phyloP scores from a whole-genome alignment of 2,888 invertebrate genomes.

The Branchipolynoe longqiensis region DNA sequence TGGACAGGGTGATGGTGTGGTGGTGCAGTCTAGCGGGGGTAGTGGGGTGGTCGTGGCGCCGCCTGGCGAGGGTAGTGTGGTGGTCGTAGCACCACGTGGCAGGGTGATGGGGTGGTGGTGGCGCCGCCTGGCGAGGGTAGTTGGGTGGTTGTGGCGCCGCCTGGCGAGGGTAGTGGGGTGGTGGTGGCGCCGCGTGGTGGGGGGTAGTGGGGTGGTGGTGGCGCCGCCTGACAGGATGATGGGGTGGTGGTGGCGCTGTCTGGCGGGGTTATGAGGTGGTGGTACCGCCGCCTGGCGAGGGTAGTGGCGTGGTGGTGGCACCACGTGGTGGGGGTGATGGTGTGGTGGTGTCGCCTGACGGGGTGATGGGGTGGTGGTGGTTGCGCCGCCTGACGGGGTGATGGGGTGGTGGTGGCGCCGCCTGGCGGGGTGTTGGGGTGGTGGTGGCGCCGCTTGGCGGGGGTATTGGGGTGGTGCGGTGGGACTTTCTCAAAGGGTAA shows the following conservation, averaged over 20 bases:
- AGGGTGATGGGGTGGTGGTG: too few relatives aligned
- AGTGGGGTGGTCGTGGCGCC: background rate
- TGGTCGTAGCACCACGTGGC: too few relatives aligned
- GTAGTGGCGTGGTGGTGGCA: background rate
- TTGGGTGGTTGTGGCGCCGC: background rate
- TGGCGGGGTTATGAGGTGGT: background rate
- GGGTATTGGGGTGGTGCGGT: background rate
- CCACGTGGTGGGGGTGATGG: background rate
- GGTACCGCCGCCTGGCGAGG: background rate
- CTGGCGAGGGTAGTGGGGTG: background rate
- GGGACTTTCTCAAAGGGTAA: too few relatives aligned
- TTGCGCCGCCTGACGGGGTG: too few relatives aligned
- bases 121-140: background rate
- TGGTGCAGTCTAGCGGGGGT: background rate
- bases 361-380: background rate
- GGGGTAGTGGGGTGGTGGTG: background rate
- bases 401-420: background rate
- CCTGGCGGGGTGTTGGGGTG: background rate
- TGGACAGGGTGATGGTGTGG: background rate
- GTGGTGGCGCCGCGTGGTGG: background rate
- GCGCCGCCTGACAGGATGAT: too few relatives aligned
- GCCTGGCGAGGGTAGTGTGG: background rate
- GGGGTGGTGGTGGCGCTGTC: background rate
- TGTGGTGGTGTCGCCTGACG: background rate
- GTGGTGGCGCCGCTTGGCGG: background rate